Evolutionary conservation across 2,797 vertebrate species (phyloP).

Genomic region (Hozukius guyotensis): DNA sequence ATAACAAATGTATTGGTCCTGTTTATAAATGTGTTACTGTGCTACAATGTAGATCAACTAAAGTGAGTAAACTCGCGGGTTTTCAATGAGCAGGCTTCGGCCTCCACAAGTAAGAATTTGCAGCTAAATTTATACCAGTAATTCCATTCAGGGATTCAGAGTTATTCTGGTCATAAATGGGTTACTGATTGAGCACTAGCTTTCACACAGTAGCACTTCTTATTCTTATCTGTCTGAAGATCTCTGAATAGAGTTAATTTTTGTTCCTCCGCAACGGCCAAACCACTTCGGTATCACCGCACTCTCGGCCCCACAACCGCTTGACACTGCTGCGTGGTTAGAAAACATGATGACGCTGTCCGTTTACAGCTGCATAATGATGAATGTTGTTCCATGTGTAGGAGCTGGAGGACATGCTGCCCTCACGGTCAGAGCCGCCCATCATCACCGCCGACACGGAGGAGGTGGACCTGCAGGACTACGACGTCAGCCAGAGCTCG

Average conservation of each 20-base stretch:
- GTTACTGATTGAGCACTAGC: neutral
- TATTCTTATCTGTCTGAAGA: neutral
- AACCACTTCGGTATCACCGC: neutral
- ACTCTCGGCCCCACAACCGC: neutral
- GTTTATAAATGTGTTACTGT: neutral
- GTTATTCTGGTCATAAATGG: neutral
- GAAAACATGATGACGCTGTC: neutral
- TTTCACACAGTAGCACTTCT: neutral
- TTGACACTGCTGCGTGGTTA: neutral
- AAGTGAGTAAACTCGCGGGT: neutral
- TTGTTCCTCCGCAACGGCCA: neutral
- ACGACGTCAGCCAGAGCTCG: conserved; percentile 90
- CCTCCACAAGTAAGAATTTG: neutral
- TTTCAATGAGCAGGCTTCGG: neutral
- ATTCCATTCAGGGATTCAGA: neutral
- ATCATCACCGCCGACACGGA: conserved; percentile 91
- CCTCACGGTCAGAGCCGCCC: conserved; percentile 92
- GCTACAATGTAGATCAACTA: neutral
- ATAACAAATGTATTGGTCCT: neutral
- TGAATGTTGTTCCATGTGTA: conserved; percentile 56
- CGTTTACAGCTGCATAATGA: neutral
- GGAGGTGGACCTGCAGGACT: conserved; percentile 97
- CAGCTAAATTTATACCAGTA: neutral
- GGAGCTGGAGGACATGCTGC: conserved; percentile 98
- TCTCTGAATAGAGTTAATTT: neutral